Evolutionary conservation across 2,797 vertebrate genomes (phyloP).

Genomic region (Intellagama lesueurii): DNA sequence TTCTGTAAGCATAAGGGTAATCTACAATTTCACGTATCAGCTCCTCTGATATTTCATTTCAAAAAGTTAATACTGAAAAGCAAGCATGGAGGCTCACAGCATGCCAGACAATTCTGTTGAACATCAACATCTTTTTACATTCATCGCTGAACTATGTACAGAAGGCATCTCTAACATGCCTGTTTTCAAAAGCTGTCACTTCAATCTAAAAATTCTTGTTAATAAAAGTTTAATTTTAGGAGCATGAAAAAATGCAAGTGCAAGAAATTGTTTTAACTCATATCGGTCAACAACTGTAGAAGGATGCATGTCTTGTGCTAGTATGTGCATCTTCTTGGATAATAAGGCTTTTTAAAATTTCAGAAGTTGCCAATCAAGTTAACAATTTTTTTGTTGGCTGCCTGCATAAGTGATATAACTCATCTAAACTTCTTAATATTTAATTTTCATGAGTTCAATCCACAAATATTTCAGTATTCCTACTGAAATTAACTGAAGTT

Average conservation of each 20-base stretch:
- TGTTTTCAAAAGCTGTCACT: conserved; percentile 54
- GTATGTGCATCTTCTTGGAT: not conserved
- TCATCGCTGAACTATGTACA: conserved; percentile 57
- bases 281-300: not conserved
- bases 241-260: conserved; percentile 35
- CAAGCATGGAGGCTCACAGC: conserved; percentile 47
- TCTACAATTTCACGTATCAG: conserved; percentile 34
- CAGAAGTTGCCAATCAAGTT: conserved; percentile 38
- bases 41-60: conserved; percentile 45
- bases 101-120: conserved; percentile 39
- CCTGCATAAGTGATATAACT: not conserved
- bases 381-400: not conserved
- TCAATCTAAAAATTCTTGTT: conserved; percentile 53
- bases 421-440: not conserved
- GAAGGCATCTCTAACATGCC: conserved; percentile 66
- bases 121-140: conserved; percentile 47
- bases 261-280: conserved; percentile 1
- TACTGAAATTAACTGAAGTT: not conserved
- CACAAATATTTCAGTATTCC: not conserved
- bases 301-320: not conserved
- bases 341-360: conserved; percentile 10
- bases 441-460: not conserved
- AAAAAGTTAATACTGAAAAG: conserved; percentile 45
- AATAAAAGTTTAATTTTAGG: conserved; percentile 52
- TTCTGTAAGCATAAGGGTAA: conserved; percentile 39